Evolutionary conservation across 2,797 vertebrate genomes (phyloP).

Genomic region (Amblyopsis hoosieri): DNA sequence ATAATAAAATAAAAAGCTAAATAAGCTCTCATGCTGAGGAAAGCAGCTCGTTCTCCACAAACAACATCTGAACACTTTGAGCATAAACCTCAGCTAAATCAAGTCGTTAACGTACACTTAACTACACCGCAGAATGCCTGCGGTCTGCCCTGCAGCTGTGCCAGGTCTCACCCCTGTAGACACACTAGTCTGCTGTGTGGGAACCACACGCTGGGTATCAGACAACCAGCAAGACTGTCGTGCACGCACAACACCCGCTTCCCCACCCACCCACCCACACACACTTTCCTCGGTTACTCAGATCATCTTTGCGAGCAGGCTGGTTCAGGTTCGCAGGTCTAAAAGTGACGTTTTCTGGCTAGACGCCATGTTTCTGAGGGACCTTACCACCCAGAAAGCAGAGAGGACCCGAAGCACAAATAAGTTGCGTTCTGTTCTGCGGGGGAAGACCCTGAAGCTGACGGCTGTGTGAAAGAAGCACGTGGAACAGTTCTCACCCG

Average conservation of each 20-base stretch:
- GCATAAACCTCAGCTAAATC: constrained; percentile 45
- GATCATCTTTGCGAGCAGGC: background rate
- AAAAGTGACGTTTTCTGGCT: background rate
- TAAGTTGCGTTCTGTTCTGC: no score
- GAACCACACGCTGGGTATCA: constrained; percentile 5
- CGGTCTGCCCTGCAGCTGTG: constrained; percentile 14
- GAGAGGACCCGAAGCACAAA: background rate
- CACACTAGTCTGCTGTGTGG: constrained; percentile 5
- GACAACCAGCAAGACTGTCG: background rate
- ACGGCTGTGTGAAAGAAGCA: background rate
- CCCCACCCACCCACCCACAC: background rate
- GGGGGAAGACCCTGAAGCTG: background rate
- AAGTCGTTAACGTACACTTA: constrained; percentile 27
- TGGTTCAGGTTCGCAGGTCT: background rate
- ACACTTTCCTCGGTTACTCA: no score
- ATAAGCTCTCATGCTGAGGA: background rate
- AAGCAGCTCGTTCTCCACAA: constrained; percentile 3
- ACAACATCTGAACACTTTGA: constrained; percentile 12
- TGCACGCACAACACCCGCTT: background rate
- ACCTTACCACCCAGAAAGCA: background rate
- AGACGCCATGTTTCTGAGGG: constrained; percentile 1
- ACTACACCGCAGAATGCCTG: constrained; percentile 25
- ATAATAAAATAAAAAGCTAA: background rate
- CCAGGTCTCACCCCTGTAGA: constrained; percentile 8
- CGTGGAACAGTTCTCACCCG: no score